Base-by-base conservation (phyloP, 2,113 vertebrate species). In the Ceuthmochares aereus region DNA sequence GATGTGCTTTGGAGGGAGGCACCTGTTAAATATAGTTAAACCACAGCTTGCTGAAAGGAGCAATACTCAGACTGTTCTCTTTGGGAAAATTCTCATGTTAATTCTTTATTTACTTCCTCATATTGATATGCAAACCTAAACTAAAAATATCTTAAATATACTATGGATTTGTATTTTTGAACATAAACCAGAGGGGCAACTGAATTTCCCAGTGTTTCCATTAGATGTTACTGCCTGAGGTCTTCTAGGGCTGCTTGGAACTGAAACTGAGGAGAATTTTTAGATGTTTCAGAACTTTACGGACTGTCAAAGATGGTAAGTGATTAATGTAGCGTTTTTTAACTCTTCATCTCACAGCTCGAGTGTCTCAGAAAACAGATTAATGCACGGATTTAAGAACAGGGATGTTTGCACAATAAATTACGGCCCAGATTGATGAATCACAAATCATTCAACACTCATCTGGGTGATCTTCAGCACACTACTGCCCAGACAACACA, bases 401-500 rank as follows among this genome's bases (percentile, higher is more conserved):
- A 45, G 10, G 3, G 68, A 72, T 19, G 16, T 25, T 67, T 67
- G 32, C 23, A 26, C 30, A 84, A 27, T 36, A 70, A 66, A 4
- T 47, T 45, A 26, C 4, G 3, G 11, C 20, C 66, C 14, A 22
- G 9, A 18, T 0, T 45, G 42, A 51, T 32, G 83, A 92, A 55
- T 1, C 52, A 14, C 20, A 84, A 70, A 29, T 62, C 3, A 51
- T 70, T 81, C 64, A 36, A 84, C 92, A 16, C 2, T 9, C 25
- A 66, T 21, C 27, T 55, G 43, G 37, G 40, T 29, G 6, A 26
- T 29, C 32, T 80, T 62, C 67, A 60, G 34, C 56, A 19, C 58
- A 10, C 12, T 36, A 60, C 18, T 0, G 3, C 21, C 26, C n/a
- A 2, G 7, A 11, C 2, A 66, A 49, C 3, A 27, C 8, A 29